Percentiles rank a stretch among this genome's conserved stretches.
Evolutionary conservation across 2,888 invertebrate species (phyloP).

Genomic region (Boloria selene): DNA sequence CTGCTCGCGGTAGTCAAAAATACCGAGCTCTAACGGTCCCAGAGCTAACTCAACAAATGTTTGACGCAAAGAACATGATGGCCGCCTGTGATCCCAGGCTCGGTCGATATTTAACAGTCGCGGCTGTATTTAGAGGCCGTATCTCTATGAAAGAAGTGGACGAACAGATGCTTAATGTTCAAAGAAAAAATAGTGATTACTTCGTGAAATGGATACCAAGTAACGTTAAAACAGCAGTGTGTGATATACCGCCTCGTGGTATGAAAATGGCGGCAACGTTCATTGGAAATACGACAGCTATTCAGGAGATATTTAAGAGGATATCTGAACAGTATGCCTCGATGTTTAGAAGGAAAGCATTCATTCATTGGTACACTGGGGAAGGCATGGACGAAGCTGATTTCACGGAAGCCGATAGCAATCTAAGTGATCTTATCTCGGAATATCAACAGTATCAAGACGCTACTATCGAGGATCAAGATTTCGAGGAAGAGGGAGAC

Average conservation of each 20-base stretch:
- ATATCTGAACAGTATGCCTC: slow-evolving; percentile 92
- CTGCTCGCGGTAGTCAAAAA: slow-evolving; percentile 90
- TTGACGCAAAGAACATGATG: slow-evolving; percentile 98
- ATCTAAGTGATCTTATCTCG: slow-evolving; percentile 93
- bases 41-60: slow-evolving; percentile 94
- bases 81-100: slow-evolving; percentile 95
- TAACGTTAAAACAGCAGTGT: slow-evolving; percentile 90
- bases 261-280: slow-evolving; percentile 94
- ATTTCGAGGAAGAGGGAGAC: slow-evolving; percentile 86
- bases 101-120: slow-evolving; percentile 93
- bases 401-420: slow-evolving; percentile 96
- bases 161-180: slow-evolving; percentile 89
- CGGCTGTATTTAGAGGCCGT: slow-evolving; percentile 92
- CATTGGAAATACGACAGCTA: slow-evolving; percentile 92
- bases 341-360: slow-evolving; percentile 97
- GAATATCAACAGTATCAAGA: slow-evolving; percentile 97
- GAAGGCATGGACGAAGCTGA: slow-evolving; percentile 98
- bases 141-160: slow-evolving; percentile 97
- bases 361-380: slow-evolving; percentile 97
- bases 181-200: slow-evolving; percentile 88
- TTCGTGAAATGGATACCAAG: slow-evolving; percentile 92
- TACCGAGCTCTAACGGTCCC: slow-evolving; percentile 93
- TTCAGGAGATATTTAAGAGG: slow-evolving; percentile 93
- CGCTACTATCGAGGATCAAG: slow-evolving; percentile 91
- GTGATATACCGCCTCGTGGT: slow-evolving; percentile 88